phyloP scores from a whole-genome alignment of 2,888 invertebrate species.

The Pseudoips prasinana region DNA sequence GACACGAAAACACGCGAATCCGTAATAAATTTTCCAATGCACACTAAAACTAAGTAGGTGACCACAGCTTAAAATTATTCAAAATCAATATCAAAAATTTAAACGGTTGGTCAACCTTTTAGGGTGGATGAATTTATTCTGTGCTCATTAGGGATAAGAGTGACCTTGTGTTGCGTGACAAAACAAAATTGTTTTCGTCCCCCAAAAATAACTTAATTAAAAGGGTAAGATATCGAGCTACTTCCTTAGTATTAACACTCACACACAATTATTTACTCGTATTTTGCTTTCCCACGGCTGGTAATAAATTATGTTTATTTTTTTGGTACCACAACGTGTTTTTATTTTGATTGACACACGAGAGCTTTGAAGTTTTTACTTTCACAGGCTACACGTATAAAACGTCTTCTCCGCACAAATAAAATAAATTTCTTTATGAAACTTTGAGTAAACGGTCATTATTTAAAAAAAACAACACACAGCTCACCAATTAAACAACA shows the following conservation, averaged over 20 bases:
- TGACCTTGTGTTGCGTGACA: slow-evolving; percentile 64
- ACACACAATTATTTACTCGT: slow-evolving; percentile 32
- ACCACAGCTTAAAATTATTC: slow-evolving; percentile 6
- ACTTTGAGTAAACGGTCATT: too few species aligned
- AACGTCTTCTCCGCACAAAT: too few species aligned
- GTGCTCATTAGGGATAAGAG: slow-evolving; percentile 16
- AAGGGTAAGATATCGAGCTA: slow-evolving; percentile 43
- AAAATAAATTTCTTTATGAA: too few species aligned
- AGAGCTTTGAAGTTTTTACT: too few species aligned
- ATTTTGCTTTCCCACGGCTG: slow-evolving; percentile 22
- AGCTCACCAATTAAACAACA: too few species aligned
- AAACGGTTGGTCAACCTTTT: not conserved
- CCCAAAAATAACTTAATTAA: slow-evolving; percentile 49
- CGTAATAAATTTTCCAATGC: slow-evolving; percentile 51
- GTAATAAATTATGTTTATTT: slow-evolving; percentile 20
- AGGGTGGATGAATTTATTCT: slow-evolving; percentile 7
- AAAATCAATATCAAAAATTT: not conserved
- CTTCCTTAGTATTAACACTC: slow-evolving; percentile 32
- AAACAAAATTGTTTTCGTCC: slow-evolving; percentile 42
- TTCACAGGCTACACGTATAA: too few species aligned
- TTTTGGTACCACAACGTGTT: slow-evolving; percentile 14
- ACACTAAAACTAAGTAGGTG: slow-evolving; percentile 29
- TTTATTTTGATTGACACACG: not conserved
- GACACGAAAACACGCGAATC: slow-evolving; percentile 54
- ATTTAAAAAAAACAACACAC: too few species aligned